phyloP scores from a whole-genome alignment of 2,888 invertebrate species.

The Coelopa pilipes region DNA sequence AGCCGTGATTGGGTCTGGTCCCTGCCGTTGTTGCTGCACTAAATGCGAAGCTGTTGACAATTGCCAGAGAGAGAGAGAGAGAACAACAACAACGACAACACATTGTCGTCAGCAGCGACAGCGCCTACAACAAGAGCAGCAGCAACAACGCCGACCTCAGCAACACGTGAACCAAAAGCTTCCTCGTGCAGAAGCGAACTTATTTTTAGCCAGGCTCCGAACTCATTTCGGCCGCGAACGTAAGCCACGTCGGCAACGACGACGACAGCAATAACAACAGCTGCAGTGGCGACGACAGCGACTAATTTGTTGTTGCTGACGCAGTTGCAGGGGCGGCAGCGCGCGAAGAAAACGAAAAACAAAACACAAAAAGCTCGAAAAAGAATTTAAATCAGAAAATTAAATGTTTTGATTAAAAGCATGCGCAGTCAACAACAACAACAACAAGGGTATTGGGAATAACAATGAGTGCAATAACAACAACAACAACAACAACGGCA shows the following conservation, averaged over 20 bases:
- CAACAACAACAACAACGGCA: slow-evolving; percentile 7
- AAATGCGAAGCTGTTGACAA: neutral
- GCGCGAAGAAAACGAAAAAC: no score
- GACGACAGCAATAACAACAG: neutral
- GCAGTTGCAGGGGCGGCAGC: no score
- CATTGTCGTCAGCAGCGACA: neutral
- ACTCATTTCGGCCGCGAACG: neutral
- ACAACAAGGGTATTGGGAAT: neutral
- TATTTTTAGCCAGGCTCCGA: slow-evolving; percentile 2
- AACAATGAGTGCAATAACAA: neutral
- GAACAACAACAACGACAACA: neutral
- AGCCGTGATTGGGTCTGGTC: neutral
- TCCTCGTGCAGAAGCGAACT: slow-evolving; percentile 15
- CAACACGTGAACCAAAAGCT: slow-evolving; percentile 20
- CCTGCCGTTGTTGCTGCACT: neutral
- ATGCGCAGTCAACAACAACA: neutral
- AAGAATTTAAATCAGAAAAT: neutral
- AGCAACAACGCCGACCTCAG: neutral
- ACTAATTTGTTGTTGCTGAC: neutral
- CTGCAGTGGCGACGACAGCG: neutral
- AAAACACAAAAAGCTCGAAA: no score
- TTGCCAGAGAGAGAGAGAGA: neutral
- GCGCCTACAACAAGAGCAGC: neutral
- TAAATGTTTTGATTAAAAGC: slow-evolving; percentile 18
- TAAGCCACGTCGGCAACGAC: neutral